Evolutionary conservation across 2,113 vertebrate species (phyloP).

Genomic region (Xyrauchen texanus): DNA sequence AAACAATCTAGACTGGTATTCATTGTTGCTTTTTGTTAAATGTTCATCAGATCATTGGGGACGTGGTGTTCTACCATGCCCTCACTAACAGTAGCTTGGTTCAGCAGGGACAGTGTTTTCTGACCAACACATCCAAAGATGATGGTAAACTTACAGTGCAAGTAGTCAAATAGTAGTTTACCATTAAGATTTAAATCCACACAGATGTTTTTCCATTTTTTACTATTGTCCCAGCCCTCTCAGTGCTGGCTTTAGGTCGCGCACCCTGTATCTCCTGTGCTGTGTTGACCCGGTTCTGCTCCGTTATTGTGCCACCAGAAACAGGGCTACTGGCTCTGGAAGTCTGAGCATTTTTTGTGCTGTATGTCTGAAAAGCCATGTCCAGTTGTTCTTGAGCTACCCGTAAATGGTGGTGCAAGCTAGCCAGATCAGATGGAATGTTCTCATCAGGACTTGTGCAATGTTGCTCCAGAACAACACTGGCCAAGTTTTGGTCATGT

Average conservation of each 20-base stretch:
- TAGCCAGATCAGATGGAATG: slow-evolving; percentile 83
- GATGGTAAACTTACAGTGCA: background rate
- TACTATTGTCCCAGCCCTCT: slow-evolving; percentile 82
- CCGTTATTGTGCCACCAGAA: slow-evolving; percentile 83
- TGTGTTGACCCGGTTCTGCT: slow-evolving; percentile 84
- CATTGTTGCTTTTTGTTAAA: background rate
- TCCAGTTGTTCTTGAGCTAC: slow-evolving; percentile 90
- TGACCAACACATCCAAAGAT: background rate
- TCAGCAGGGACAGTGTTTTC: background rate
- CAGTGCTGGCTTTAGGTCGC: slow-evolving; percentile 81
- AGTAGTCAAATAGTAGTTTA: slow-evolving; percentile 3
- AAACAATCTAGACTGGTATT: background rate
- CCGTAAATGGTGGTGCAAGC: slow-evolving; percentile 85
- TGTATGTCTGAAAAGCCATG: slow-evolving; percentile 89
- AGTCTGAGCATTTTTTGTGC: slow-evolving; percentile 76
- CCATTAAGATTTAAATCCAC: slow-evolving; percentile 82
- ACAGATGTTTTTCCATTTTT: slow-evolving; percentile 94
- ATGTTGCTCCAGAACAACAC: slow-evolving; percentile 84
- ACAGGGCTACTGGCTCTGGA: slow-evolving; percentile 87
- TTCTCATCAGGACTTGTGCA: slow-evolving; percentile 82
- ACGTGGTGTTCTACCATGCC: no score
- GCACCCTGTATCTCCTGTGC: slow-evolving; percentile 86
- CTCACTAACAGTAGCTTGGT: background rate
- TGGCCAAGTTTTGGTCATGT: slow-evolving; percentile 81
- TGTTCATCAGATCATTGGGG: background rate